Base-by-base conservation (phyloP, 2,888 invertebrate species). In the Scaptomyza caliginosa region DNA sequence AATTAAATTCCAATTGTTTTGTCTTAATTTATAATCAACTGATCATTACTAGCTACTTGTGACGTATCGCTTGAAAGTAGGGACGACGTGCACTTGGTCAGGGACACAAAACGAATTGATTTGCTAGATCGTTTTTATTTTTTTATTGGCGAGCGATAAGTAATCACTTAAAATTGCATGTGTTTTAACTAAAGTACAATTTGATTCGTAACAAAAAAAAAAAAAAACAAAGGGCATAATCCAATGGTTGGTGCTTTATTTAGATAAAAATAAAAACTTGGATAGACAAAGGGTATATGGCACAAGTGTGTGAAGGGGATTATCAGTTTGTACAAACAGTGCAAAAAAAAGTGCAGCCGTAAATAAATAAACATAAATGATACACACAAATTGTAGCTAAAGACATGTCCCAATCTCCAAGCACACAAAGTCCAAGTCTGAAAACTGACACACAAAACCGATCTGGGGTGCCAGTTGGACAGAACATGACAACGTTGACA, bases 51-150 rank as follows among this genome's bases (percentile, higher is more conserved):
- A 16, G 39, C 30, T 8, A 32, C 64, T 48, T 64, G 52, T 68
- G 74, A 72, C 71, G 72, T 52, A 19, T 39, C 21, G n/a, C 11
- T 34, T 34, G 4, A 7, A 43, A 13, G 6, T 8, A 48, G 52
- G 13, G 64, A 39, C 69, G 74, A 83, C 82, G 88, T 83, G 82
- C 87, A 58, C 54, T 86, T 74, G 67, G 71, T 54, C 82, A 82
- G 85, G 88, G 62, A 62, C 73, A 32, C 51, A 48, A 17, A 45
- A 3, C 38, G 58, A 55, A 43, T 43, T 38, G 26, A 40, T 40
- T 40, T 32, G 13, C 8, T 32, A 43, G n/a, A 10, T n/a, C n/a
- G 39, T 28, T 36, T 16, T 58, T 46, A n/a, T n/a, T n/a, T n/a
- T n/a, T n/a, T n/a, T n/a, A n/a, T n/a, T n/a, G n/a, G n/a, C 30